Base-by-base conservation (phyloP, 2,888 invertebrate species). In the Caenorhabditis sinica region DNA sequence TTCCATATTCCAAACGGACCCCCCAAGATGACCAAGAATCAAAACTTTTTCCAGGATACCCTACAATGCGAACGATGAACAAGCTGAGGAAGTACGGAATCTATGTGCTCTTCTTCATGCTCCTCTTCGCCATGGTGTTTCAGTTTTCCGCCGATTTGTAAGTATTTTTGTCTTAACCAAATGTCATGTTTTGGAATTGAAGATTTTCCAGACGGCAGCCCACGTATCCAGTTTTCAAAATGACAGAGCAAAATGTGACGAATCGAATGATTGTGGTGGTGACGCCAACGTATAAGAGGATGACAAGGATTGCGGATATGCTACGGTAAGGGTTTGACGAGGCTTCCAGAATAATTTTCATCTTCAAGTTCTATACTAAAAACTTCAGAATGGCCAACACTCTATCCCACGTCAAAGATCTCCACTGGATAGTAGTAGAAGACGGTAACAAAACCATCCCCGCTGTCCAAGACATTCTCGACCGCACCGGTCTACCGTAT, bases 391-490 rank as follows among this genome's bases (percentile, higher is more conserved):
- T 89, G 85, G 86, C 87, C 20, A 88, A 90, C 80, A 90, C 90
- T 2, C 49, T 90, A 13, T 65, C 71, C 45, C 83, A 85, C 36
- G 73, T 90, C 20, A 80, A 86, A 56, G 79, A 89, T 49, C 66
- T 90, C 13, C 88, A 90, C 58, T 90, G 90, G 90, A 84, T 90
- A 2, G 87, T 90, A 0, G 60, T 90, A 15, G 90, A 90, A 82
- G 90, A 90, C 74, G 85, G 72, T 13, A 56, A 76, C 17, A 25
- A 23, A 1, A 84, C 69, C 13, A 69, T 79, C 6, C 58, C 76
- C 0, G 71, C 71, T 11, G 82, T 89, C 2, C 63, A 76, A 43
- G 36, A 56, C 0, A 45, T 90, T 45, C 83, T 90, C 13, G 58
- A 88, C 3, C 43, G 86, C 40, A 83, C 88, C 2, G 76, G 69